Base-by-base conservation (phyloP, 37 sponge, comb jelly and placozoan species). In the Geodia barretti region DNA sequence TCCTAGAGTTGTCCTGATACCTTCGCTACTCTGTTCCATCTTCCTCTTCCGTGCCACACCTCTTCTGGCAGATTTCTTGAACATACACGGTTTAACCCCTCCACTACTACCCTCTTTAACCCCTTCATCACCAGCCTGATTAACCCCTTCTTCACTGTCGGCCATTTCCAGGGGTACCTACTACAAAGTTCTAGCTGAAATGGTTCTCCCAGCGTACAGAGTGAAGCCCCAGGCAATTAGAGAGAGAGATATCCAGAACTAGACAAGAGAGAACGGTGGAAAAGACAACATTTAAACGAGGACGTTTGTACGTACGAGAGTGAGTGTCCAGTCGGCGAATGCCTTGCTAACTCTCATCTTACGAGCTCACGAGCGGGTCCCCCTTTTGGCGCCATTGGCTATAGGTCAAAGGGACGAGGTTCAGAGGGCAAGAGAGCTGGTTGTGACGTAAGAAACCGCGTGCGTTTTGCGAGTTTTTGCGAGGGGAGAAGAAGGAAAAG, bases 11-110 rank as follows among this genome's bases (percentile, higher is more conserved):
- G 42, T 60, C n/a, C 30, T 28, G 9, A 29, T 2, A 93, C 87
- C 90, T 79, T 73, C 87, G 20, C 70, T 78, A 33, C 83, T 64
- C 0, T 82, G 68, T 3, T 73, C 26, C 4, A 70, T 79, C 65
- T 75, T 64, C 58, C 88, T 79, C 69, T 87, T 89, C 33, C 90
- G 73, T 7, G 66, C 63, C 11, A 77, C 75, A 36, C 73, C 41
- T 11, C 38, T 39, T 41, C 71, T 77, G 0, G 75, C 70, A 11
- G 87, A 40, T 72, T 83, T 89, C 77, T 90, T 90, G 69, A 92
- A 92, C 0, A 75, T 76, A 66, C 92, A 92, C 40, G 86, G 70
- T 54, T 88, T 92, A 47, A 47, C 54, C 54, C 54, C 54, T 47
- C 14, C 54, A 47, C 54, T 31, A 29, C 41, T 47, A 47, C 54